Base-by-base conservation (phyloP, 1,140 invertebrate genomes). In the Spodoptera litura region DNA sequence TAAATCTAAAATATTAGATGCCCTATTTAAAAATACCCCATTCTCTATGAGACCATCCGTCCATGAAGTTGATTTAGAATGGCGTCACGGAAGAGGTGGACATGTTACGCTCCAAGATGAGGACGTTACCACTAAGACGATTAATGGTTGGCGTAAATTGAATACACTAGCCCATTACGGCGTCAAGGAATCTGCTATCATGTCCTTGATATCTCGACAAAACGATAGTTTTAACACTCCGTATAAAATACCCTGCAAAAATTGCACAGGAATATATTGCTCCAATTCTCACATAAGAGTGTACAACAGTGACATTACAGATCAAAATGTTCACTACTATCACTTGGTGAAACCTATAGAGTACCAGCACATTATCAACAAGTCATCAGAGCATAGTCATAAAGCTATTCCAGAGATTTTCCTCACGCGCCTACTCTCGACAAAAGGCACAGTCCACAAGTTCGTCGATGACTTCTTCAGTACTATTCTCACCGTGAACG, bases 341-440 rank as follows among this genome's bases (percentile, higher is more conserved):
- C 98, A 99, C 92, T 95, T 99, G 78, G 96, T 98, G 0, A 98
- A 97, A 92, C 97, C 98, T 5, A 95, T 97, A 31, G 97, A 98
- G 80, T 97, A 98, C 81, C 95, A 96, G 82, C 96, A 96, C 80
- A 94, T 95, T 85, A 85, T 93, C 82, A 96, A 95, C 81, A 96
- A 96, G 94, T 95, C 95, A 79, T 96, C 95, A 58, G 97, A 98
- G 88, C 95, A 97, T 59, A 97, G 97, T 20, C 98, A 98, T 89
- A 99, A 98, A 96, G 98, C 98, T 8, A 99, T 99, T 83, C 98
- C 98, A 2, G 98, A 99, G 95, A 99, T 99, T 90, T 99, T 99
- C 92, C 95, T 99, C 68, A 99, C 98, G 6, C 95, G 98, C 82
- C 94, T 99, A 13, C 93, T 99, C 0, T 99, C 98, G 31, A 99